These are phyloP conservation scores for Muricea muricata DNA, from an alignment of 92 coral and sea anemone genomes.

Conservation along the genomic window DNA sequence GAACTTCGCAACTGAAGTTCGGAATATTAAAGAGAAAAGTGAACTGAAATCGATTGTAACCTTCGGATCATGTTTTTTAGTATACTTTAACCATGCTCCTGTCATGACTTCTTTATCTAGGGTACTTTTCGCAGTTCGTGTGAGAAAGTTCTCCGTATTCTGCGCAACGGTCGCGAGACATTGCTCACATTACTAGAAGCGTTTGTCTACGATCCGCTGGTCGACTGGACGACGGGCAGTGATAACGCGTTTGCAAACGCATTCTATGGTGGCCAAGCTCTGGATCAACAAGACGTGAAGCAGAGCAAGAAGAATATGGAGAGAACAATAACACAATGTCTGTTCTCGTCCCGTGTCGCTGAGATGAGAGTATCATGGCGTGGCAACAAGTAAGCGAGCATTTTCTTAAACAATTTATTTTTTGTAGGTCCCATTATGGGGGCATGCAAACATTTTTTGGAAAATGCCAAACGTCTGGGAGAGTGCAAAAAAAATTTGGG, in stretches of 20 bases:
- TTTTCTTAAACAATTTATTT: background rate
- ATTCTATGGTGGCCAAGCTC: conserved; percentile 95
- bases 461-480: too few species aligned
- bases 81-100: too few species aligned
- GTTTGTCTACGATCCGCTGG: conserved; percentile 95
- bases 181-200: conserved; percentile 93
- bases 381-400: conserved; percentile 73
- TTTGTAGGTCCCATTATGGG: too few species aligned
- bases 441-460: too few species aligned
- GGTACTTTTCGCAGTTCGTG: conserved; percentile 97
- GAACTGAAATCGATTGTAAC: too few species aligned
- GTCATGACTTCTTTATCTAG: conserved; percentile 34
- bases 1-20: too few species aligned
- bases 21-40: too few species aligned
- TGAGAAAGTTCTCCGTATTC: conserved; percentile 93
- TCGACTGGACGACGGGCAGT: conserved; percentile 98
- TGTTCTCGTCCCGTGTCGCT: conserved; percentile 96
- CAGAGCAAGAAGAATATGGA: conserved; percentile 97
- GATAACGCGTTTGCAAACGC: conserved; percentile 98
- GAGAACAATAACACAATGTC: conserved; percentile 93
- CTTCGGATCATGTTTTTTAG: too few species aligned
- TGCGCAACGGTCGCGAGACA: conserved; percentile 94
- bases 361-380: conserved; percentile 99
- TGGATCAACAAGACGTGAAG: conserved; percentile 82
- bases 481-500: too few species aligned